Percentiles rank a stretch among this genome's conserved stretches.
These are phyloP conservation scores for Phylloscopus whistleri DNA, from an alignment of 2,113 vertebrate genomes.

Conservation along the genomic window DNA sequence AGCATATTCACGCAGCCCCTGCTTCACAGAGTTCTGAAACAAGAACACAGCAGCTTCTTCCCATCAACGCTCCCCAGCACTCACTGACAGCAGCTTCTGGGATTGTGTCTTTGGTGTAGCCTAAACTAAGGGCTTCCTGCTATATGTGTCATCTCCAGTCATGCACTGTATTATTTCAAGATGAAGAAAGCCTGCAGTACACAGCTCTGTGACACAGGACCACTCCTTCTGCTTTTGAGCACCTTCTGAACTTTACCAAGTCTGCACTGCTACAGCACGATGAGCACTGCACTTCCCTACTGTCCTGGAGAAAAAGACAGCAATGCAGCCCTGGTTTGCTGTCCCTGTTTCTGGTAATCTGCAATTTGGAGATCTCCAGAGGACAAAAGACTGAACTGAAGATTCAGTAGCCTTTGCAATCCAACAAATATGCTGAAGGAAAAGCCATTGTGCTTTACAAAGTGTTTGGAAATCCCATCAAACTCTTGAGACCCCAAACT, in stretches of 20 bases:
- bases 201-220: background rate
- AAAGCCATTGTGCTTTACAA: background rate
- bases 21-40: background rate
- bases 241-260: background rate
- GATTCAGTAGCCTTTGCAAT: background rate
- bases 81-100: background rate
- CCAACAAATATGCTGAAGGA: background rate
- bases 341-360: background rate
- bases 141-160: background rate
- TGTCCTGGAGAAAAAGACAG: background rate
- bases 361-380: background rate
- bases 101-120: background rate
- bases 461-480: background rate
- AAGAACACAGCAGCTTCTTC: background rate
- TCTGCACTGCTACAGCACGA: background rate
- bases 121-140: background rate
- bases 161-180: background rate
- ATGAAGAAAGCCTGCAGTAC: background rate
- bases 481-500: background rate
- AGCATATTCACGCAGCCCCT: background rate
- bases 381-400: background rate
- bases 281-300: background rate
- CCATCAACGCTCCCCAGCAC: rapidly evolving
- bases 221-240: background rate
- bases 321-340: background rate